Percentiles rank a stretch among this genome's conserved stretches.
Evolutionary conservation across 35 echinoderm and acorn worm species (phyloP).

Genomic region (Lytechinus variegatus): DNA sequence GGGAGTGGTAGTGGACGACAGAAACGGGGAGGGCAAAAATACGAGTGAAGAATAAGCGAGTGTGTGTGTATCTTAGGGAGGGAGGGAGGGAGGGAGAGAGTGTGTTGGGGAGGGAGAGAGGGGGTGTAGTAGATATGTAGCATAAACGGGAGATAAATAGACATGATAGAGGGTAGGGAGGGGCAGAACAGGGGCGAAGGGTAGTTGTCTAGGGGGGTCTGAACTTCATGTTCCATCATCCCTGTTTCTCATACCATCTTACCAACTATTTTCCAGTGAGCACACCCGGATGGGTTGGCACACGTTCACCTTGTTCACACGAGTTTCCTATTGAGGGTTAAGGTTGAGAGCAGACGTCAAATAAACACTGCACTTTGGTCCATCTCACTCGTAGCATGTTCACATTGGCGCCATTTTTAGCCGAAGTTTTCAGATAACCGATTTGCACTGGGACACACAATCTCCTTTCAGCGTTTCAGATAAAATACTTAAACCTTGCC

Average conservation of each 20-base stretch:
- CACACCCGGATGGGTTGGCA: neutral
- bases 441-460: no score
- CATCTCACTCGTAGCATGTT: neutral
- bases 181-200: no score
- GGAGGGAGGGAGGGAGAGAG: no score
- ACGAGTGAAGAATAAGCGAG: no score
- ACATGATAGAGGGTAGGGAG: neutral
- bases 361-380: conserved; percentile 3
- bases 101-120: no score
- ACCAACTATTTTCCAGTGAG: neutral
- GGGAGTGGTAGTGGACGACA: neutral
- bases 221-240: neutral
- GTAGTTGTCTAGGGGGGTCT: neutral
- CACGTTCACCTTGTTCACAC: neutral
- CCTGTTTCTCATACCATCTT: no score
- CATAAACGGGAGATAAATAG: neutral
- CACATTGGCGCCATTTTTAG: neutral
- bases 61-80: no score
- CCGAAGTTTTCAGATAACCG: neutral
- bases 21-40: no score
- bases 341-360: neutral
- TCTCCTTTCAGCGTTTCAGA: no score
- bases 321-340: conserved; percentile 10
- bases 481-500: no score
- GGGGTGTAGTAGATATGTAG: no score